Conservation (phyloP, 1,140 invertebrate genomes). For the Archivesica marissinica region DNA sequence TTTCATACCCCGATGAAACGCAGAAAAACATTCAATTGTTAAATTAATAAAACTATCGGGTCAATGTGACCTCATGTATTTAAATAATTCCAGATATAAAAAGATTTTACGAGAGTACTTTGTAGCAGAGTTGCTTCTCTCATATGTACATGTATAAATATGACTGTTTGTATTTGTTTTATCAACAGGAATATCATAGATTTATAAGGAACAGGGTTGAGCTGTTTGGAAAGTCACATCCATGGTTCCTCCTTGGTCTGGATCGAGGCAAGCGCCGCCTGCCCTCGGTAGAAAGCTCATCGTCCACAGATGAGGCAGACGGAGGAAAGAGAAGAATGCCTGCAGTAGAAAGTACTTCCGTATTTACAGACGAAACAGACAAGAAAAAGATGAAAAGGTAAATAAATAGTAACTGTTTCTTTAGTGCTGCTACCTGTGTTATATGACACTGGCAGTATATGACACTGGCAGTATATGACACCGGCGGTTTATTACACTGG, state of each 20-base stretch:
- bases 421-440: no score
- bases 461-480: no score
- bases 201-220: conserved; percentile 45
- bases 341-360: conserved; percentile 28
- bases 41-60: no score
- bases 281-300: conserved; percentile 41
- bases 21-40: no score
- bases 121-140: background rate
- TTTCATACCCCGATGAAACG: no score
- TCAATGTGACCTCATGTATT: no score
- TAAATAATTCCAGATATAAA: background rate
- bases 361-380: conserved; percentile 20
- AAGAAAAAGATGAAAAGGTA: conserved; percentile 48
- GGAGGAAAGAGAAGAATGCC: conserved; percentile 26
- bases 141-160: no score
- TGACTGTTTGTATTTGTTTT: no score
- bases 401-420: no score
- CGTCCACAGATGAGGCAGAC: conserved; percentile 2
- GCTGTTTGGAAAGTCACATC: conserved; percentile 53
- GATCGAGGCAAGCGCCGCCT: conserved; percentile 35
- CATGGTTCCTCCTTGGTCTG: conserved; percentile 35
- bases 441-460: no score
- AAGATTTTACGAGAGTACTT: background rate
- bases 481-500: no score
- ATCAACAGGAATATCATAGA: conserved; percentile 53